Evolutionary conservation across 2,888 invertebrate species (phyloP).

Genomic region (Apotomis capreana): DNA sequence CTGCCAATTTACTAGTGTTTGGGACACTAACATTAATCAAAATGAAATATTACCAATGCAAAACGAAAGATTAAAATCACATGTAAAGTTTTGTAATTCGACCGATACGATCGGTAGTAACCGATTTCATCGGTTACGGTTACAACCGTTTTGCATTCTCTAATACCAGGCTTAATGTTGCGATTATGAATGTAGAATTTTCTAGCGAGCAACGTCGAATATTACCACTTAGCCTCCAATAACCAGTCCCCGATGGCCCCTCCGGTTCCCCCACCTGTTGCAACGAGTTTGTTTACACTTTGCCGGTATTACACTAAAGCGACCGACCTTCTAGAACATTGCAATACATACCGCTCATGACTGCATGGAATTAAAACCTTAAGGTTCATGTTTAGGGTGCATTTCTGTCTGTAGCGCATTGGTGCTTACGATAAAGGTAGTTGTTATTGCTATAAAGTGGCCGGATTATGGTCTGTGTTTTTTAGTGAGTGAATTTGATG

Average conservation of each 20-base stretch:
- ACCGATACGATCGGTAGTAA: too few relatives aligned
- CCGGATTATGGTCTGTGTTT: slow-evolving; percentile 26
- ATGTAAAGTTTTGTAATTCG: too few relatives aligned
- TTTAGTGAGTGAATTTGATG: slow-evolving; percentile 17
- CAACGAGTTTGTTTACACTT: slow-evolving; percentile 67
- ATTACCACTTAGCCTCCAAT: slow-evolving; percentile 21
- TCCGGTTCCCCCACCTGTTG: slow-evolving; percentile 59
- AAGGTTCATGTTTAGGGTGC: not conserved
- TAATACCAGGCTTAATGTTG: not conserved
- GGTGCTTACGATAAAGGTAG: slow-evolving; percentile 10
- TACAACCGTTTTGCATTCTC: too few relatives aligned
- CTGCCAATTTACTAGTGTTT: too few relatives aligned
- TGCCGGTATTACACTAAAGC: slow-evolving; percentile 51
- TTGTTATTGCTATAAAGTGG: slow-evolving; percentile 11
- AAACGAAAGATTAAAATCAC: too few relatives aligned
- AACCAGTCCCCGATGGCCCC: slow-evolving; percentile 41
- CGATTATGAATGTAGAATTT: not conserved
- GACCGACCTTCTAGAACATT: slow-evolving; percentile 58
- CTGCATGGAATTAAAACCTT: slow-evolving; percentile 41
- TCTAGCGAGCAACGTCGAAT: not conserved
- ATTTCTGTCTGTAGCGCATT: slow-evolving; percentile 23
- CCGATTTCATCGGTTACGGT: too few relatives aligned
- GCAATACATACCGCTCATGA: slow-evolving; percentile 17
- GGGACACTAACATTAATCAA: too few relatives aligned
- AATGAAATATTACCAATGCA: too few relatives aligned